Base-by-base conservation (phyloP, 2,113 vertebrate species). In the Nothobranchius kuhntae region DNA sequence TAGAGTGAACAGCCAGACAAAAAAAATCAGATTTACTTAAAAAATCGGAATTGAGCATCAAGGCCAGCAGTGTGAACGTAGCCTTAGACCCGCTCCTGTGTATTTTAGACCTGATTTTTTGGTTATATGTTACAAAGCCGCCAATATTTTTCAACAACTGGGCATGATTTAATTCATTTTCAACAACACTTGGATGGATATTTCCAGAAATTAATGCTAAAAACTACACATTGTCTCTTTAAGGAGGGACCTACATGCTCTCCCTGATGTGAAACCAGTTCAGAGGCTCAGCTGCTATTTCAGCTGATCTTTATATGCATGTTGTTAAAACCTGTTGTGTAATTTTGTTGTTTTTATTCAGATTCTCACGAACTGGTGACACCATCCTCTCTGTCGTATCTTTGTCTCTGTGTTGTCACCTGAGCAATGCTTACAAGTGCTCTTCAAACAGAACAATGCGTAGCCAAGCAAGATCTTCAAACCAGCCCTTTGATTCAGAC, bases 391-490 rank as follows among this genome's bases (percentile, higher is more conserved):
- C 9, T 13, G 58, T 38, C 26, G 15, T 36, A 48, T 54, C 50
- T 72, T 44, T 64, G 48, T 75, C 65, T 42, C 59, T 3, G 6
- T 44, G 30, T 61, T 58, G 68, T 80, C 73, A 65, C 54, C 61
- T 56, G 57, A 71, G 17, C 17, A 17, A 13, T 68, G 60, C 56
- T 74, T 77, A 65, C 35, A 72, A 71, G 60, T 71, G 66, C 21
- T 50, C 42, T 77, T 75, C 71, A 42, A 80, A 57, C 8, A 52
- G 48, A 38, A 24, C 53, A 61, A 53, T 85, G 54, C 77, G 24
- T 52, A 53, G 48, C 63, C 75, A 77, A 83, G 85, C 69, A 85
- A 45, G 84, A 90, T 82, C 68, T 57, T 38, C 65, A 48, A 74
- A 67, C 9, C 61, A 66, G 55, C 47, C 56, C 78, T 66, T 61